Percentiles rank a stretch among this genome's conserved stretches.
These are phyloP conservation scores for Ploceus nigricollis DNA, from an alignment of 2,113 vertebrate species.

Conservation along the genomic window DNA sequence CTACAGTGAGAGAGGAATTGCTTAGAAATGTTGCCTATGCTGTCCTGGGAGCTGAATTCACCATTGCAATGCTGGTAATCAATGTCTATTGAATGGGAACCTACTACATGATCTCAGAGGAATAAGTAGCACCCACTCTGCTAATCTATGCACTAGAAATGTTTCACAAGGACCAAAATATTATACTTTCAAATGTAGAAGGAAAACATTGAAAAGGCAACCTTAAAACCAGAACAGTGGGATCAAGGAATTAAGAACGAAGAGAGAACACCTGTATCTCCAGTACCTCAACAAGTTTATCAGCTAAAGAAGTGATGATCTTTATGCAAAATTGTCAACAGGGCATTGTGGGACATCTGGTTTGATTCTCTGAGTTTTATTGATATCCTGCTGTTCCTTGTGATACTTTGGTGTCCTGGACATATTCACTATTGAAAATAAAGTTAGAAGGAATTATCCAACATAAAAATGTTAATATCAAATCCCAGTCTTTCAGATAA, in stretches of 20 bases:
- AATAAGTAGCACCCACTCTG: neutral
- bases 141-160: neutral
- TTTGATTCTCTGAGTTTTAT: neutral
- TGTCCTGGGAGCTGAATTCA: neutral
- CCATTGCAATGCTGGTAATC: fast-evolving
- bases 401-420: neutral
- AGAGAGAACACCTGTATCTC: neutral
- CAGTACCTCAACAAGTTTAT: neutral
- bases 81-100: neutral
- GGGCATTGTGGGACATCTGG: neutral
- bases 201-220: neutral
- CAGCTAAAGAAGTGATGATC: neutral
- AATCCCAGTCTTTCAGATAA: neutral
- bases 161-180: neutral
- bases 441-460: neutral
- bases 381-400: neutral
- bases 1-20: no score
- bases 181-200: neutral
- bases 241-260: neutral
- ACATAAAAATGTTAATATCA: neutral
- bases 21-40: neutral
- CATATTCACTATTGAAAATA: neutral
- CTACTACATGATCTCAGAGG: neutral
- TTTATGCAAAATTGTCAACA: neutral
- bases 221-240: neutral